Conservation (phyloP, 1,140 invertebrate species). For the Chrysomallon squamiferum region DNA sequence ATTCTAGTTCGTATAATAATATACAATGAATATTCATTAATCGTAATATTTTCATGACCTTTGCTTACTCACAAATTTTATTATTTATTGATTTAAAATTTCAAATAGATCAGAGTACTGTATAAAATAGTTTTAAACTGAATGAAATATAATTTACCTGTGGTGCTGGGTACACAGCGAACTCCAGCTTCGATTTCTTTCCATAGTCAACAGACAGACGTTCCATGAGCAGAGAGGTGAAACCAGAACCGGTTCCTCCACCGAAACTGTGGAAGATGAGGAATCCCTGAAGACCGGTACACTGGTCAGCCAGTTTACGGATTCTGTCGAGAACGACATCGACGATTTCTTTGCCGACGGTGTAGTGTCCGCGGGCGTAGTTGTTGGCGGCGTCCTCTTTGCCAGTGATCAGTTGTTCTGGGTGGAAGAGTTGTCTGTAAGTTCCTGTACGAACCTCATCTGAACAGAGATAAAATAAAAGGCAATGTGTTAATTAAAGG, state of each 20-base stretch:
- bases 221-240: conserved; percentile 88
- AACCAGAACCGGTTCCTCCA: conserved; percentile 70
- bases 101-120: too few relatives aligned
- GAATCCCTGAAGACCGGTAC: conserved; percentile 9
- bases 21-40: too few relatives aligned
- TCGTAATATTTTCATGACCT: too few relatives aligned
- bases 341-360: conserved; percentile 6
- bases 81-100: too few relatives aligned
- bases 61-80: too few relatives aligned
- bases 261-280: conserved; percentile 8
- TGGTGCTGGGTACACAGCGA: conserved; percentile 9
- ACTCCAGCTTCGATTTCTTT: conserved; percentile 6
- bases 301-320: conserved; percentile 9
- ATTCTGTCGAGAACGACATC: conserved; percentile 2
- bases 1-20: too few relatives aligned
- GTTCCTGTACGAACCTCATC: conserved; percentile 65
- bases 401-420: conserved; percentile 62
- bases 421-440: conserved; percentile 53
- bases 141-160: too few relatives aligned
- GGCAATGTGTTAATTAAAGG: too few relatives aligned
- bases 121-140: too few relatives aligned
- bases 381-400: conserved; percentile 9
- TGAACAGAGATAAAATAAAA: too few relatives aligned
- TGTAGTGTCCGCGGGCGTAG: conserved; percentile 8
- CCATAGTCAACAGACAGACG: conserved; percentile 85